Conservation (phyloP, 2,888 invertebrate genomes). For the Xylophagus ater region DNA sequence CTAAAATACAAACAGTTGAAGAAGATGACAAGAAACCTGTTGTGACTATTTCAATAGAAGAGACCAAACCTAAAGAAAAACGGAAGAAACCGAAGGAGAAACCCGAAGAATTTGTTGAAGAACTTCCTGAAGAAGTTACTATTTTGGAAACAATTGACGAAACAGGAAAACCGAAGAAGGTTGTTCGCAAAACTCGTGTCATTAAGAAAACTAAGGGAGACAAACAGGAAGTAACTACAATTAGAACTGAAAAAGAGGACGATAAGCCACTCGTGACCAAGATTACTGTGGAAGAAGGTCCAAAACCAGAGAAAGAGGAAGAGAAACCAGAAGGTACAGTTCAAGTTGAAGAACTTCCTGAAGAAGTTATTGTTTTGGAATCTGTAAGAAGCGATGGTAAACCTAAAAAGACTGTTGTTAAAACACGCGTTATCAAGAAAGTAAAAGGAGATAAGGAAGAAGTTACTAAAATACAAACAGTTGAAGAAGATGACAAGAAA, state of each 20-base stretch:
- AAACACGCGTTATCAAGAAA: slow-evolving; percentile 31
- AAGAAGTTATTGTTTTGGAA: slow-evolving; percentile 19
- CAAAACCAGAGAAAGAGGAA: too few species aligned
- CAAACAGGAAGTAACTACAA: slow-evolving; percentile 33
- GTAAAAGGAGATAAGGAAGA: slow-evolving; percentile 24
- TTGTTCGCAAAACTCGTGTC: slow-evolving; percentile 28
- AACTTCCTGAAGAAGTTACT: slow-evolving; percentile 22
- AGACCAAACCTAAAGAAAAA: too few species aligned
- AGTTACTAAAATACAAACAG: slow-evolving; percentile 33
- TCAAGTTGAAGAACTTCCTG: slow-evolving; percentile 16
- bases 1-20: slow-evolving; percentile 30
- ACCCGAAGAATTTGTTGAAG: too few species aligned
- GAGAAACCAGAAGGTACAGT: slow-evolving; percentile 19
- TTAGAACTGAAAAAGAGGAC: slow-evolving; percentile 33
- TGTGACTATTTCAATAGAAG: too few species aligned
- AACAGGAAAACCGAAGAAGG: slow-evolving; percentile 23
- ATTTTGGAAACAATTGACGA: slow-evolving; percentile 16
- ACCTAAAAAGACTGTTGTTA: slow-evolving; percentile 25
- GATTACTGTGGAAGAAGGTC: slow-evolving; percentile 16
- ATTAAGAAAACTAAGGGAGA: slow-evolving; percentile 28
- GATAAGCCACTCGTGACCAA: slow-evolving; percentile 24
- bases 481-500: slow-evolving; percentile 30
- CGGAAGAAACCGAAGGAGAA: too few species aligned
- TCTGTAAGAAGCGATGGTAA: slow-evolving; percentile 21
- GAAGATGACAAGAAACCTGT: slow-evolving; percentile 28